Percentiles rank a stretch among this genome's conserved stretches.
These are phyloP conservation scores for Pao palembangensis DNA, from an alignment of 2,113 vertebrate species.

Conservation along the genomic window DNA sequence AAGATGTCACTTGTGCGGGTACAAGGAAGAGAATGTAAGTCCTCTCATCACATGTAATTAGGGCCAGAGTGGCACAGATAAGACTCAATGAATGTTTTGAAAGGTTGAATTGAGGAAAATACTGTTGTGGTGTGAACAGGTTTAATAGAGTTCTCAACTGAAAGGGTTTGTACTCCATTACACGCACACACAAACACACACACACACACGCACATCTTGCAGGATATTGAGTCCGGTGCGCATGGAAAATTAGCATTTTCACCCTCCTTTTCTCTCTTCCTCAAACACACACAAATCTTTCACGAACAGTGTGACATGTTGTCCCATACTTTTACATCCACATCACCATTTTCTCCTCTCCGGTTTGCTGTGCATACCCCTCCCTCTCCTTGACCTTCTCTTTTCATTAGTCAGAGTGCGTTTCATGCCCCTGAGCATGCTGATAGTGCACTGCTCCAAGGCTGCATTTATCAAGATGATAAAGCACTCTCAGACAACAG, in stretches of 20 bases:
- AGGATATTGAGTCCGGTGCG: conserved; percentile 1
- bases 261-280: not conserved
- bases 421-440: conserved; percentile 70
- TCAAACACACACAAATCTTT: conserved; percentile 19
- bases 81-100: conserved; percentile 39
- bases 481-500: conserved; percentile 71
- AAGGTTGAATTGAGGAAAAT: conserved; percentile 35
- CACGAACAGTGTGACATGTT: conserved; percentile 45
- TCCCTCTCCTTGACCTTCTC: conserved; percentile 72
- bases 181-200: conserved; percentile 2
- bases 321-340: conserved; percentile 51
- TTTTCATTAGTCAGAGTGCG: conserved; percentile 76
- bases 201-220: not conserved
- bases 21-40: conserved; percentile 59
- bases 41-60: conserved; percentile 64
- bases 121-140: conserved; percentile 7
- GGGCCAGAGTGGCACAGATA: conserved; percentile 32
- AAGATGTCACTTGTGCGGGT: conserved; percentile 41
- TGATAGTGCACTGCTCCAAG: conserved; percentile 71
- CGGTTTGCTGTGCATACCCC: conserved; percentile 25
- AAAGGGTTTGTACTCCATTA: not conserved
- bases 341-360: conserved; percentile 41
- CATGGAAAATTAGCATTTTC: conserved; percentile 17
- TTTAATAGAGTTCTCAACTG: conserved; percentile 6
- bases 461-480: conserved; percentile 74